These are phyloP conservation scores for Melipona quadrifasciata DNA, from an alignment of 1,140 invertebrate species.

Conservation along the genomic window DNA sequence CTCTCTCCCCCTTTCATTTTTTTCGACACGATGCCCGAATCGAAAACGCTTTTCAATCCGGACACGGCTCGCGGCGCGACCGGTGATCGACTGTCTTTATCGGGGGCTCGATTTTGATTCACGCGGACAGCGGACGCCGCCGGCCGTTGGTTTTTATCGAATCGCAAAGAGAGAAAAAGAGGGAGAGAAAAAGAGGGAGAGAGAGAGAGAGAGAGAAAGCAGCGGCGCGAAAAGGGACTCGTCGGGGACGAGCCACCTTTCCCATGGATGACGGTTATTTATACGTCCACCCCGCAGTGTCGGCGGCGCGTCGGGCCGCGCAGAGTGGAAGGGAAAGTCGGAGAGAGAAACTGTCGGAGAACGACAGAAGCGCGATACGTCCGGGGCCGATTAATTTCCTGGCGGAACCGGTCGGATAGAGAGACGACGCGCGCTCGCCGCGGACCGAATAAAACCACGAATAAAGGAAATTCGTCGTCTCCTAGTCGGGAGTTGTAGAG, in stretches of 20 bases:
- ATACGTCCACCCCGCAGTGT: neutral
- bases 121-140: constrained; percentile 40
- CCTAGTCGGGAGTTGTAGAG: neutral
- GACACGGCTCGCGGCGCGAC: constrained; percentile 13
- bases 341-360: neutral
- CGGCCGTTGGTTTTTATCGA: constrained; percentile 26
- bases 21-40: neutral
- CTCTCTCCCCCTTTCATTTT: neutral
- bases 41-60: constrained; percentile 39
- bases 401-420: constrained; percentile 12
- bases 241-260: constrained; percentile 19
- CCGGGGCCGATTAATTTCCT: constrained; percentile 48
- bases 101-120: constrained; percentile 45
- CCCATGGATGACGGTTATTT: constrained; percentile 31
- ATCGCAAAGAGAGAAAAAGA: neutral
- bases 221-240: neutral
- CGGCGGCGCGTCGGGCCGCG: neutral
- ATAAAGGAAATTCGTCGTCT: constrained; percentile 36
- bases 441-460: neutral
- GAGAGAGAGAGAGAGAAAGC: too few relatives aligned
- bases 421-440: neutral
- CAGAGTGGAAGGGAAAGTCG: constrained; percentile 5
- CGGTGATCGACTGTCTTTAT: constrained; percentile 53
- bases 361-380: constrained; percentile 27
- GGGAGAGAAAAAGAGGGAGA: too few relatives aligned